Conservation (phyloP, 2,797 vertebrate species). For the Lepidocolaptes lacrymiger region DNA sequence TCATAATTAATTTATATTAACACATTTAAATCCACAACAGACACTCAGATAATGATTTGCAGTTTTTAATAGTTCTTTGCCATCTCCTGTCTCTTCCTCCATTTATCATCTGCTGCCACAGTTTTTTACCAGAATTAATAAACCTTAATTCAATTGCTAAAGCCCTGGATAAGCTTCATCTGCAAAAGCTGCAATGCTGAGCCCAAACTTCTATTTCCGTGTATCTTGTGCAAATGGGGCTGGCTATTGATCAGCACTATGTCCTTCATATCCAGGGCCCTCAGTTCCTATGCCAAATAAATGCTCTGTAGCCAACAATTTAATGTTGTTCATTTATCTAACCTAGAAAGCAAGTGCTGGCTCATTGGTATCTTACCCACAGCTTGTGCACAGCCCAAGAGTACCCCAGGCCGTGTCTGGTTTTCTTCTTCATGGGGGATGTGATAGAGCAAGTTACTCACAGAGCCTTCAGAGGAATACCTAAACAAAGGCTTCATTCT, state of each 20-base stretch:
- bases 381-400: background rate
- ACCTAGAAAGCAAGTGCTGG: background rate
- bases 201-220: background rate
- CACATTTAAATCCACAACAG: slow-evolving; percentile 21
- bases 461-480: background rate
- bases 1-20: slow-evolving; percentile 61
- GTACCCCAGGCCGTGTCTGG: background rate
- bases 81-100: background rate
- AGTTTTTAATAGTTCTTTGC: slow-evolving; percentile 1
- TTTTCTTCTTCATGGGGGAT: background rate
- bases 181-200: background rate
- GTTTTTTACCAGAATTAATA: background rate
- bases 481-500: background rate
- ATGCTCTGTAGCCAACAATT: background rate
- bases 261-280: background rate
- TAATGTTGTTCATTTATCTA: background rate
- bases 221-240: background rate
- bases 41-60: background rate
- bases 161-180: background rate
- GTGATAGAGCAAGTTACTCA: background rate
- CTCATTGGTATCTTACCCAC: background rate
- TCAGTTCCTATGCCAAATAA: background rate
- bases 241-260: background rate
- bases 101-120: background rate
- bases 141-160: background rate